Conservation (phyloP, 2,888 invertebrate species). For the Mylabris sibirica region DNA sequence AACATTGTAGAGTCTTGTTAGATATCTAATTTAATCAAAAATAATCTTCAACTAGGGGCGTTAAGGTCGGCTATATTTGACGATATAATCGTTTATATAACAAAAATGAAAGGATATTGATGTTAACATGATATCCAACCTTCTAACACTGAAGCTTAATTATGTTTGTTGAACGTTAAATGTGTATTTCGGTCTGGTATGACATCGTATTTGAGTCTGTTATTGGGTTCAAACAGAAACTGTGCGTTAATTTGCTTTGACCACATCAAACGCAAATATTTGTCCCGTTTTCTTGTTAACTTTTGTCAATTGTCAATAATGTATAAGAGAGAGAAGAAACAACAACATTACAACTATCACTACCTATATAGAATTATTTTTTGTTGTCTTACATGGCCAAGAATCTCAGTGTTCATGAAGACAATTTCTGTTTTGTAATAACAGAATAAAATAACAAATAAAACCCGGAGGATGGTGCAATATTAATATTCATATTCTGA, state of each 20-base stretch:
- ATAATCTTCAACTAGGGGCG: neutral
- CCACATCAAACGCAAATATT: constrained; percentile 21
- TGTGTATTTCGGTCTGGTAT: constrained; percentile 1
- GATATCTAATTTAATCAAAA: neutral
- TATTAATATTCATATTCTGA: constrained; percentile 51
- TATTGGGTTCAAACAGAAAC: constrained; percentile 19
- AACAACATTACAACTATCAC: neutral
- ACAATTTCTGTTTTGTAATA: constrained; percentile 19
- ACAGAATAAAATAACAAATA: constrained; percentile 18
- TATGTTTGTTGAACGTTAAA: constrained; percentile 11
- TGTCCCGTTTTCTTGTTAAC: constrained; percentile 14
- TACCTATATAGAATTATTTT: neutral
- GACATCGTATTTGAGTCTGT: constrained; percentile 13
- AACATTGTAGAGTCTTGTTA: neutral
- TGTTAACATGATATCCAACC: constrained; percentile 8
- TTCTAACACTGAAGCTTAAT: constrained; percentile 8
- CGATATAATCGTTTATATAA: neutral
- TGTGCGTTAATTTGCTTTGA: constrained; percentile 25
- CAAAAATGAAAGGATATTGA: constrained; percentile 6
- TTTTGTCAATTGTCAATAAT: constrained; percentile 13
- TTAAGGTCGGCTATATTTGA: neutral
- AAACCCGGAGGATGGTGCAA: constrained; percentile 43
- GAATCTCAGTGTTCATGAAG: constrained; percentile 30
- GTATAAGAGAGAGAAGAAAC: neutral
- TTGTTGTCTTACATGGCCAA: constrained; percentile 34